Base-by-base conservation (phyloP, 2,888 invertebrate genomes). In the Conus canariensis region DNA sequence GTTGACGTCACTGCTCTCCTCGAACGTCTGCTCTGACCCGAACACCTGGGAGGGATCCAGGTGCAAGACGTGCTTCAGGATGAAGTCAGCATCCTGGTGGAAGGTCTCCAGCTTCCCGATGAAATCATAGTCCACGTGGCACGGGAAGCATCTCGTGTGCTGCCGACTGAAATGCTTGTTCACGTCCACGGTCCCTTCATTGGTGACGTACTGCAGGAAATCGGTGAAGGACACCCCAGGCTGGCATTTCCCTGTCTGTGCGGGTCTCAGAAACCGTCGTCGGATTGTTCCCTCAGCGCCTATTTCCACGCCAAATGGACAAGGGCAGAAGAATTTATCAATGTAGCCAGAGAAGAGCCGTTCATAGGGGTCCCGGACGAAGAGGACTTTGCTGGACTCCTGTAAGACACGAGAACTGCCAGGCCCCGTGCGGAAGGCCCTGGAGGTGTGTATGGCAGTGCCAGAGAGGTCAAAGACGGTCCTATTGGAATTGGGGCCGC, bases 31-130 rank as follows among this genome's bases (percentile, higher is more conserved):
- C 74, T 25, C 74, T 0, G 87, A 45, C 3, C 74, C 87, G 6
- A 74, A 58, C 58, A 87, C 87, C 56, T 9, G 0, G 7, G 6
- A 10, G n/a, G 87, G 56, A 58, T 87, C 74, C 10, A 87, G 19
- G 74, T 58, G 30, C 8, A 22, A 64, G 10, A 22, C 58, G n/a
- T 10, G 19, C 56, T 58, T 8, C 58, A 87, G n/a, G 22, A 87
- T 58, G 74, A 87, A 74, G 12, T 87, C 22, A 8, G 64, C 74
- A 58, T 87, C 87, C 14, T 87, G 10, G n/a, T 19, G 56, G 58
- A 87, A 87, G 6, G 74, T 87, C n/a, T 87, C 87, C n/a, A 87
- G 16, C 30, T 87, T 70, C 58, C 87, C 87, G n/a, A 87, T 87
- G 87, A 58, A 70, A 25, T 87, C 87, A 16, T 74, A 87, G 74